Conservation (phyloP, 92 coral and sea anemone genomes). For the Epizoanthus stellaris region DNA sequence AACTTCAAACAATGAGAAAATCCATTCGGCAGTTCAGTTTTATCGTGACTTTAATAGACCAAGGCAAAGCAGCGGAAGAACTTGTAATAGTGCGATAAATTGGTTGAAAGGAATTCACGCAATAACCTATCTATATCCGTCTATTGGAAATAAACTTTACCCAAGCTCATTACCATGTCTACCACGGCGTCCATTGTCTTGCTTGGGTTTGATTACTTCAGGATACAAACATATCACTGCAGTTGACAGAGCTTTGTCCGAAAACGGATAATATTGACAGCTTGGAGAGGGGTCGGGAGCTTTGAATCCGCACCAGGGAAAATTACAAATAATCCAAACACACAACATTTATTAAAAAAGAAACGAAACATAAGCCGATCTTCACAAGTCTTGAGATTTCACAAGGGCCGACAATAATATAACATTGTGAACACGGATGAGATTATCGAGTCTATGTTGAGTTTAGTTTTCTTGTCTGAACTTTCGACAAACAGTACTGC, state of each 20-base stretch:
- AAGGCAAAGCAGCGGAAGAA: too few relatives aligned
- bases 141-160: background rate
- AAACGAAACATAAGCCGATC: background rate
- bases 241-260: slow-evolving; percentile 7
- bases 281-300: slow-evolving; percentile 37
- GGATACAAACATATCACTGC: slow-evolving; percentile 21
- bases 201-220: background rate
- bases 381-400: background rate
- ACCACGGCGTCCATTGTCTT: slow-evolving; percentile 14
- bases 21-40: background rate
- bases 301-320: slow-evolving; percentile 26
- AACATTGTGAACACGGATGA: background rate
- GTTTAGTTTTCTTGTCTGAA: background rate
- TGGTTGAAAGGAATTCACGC: slow-evolving; percentile 4
- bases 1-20: background rate
- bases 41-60: background rate
- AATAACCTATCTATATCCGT: background rate
- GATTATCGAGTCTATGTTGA: background rate
- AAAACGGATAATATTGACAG: slow-evolving; percentile 25
- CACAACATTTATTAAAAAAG: background rate
- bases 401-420: background rate
- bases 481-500: background rate
- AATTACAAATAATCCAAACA: background rate
- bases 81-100: too few relatives aligned
- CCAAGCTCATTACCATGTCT: slow-evolving; percentile 5